These are phyloP conservation scores for Syngnathus rostellatus DNA, from an alignment of 2,797 vertebrate genomes.

Conservation along the genomic window DNA sequence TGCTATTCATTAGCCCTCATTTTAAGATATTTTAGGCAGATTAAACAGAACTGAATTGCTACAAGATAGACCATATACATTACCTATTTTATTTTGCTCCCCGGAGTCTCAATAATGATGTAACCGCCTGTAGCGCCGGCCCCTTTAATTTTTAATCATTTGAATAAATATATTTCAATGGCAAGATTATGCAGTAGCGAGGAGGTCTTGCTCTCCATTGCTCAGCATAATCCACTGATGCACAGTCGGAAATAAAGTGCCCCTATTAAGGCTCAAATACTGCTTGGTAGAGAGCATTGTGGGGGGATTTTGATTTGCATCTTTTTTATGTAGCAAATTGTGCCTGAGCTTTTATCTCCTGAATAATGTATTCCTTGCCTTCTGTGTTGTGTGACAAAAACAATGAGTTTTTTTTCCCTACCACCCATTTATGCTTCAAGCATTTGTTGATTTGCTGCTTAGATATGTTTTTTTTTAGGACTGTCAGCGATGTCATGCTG, in stretches of 20 bases:
- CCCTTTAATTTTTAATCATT: slow-evolving; percentile 41
- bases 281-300: slow-evolving; percentile 15
- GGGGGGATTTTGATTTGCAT: slow-evolving; percentile 20
- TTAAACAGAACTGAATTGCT: slow-evolving; percentile 3
- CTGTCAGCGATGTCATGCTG: slow-evolving; percentile 21
- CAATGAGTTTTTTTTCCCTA: slow-evolving; percentile 5
- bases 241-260: slow-evolving; percentile 27
- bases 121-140: slow-evolving; percentile 23
- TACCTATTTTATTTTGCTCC: slow-evolving; percentile 5
- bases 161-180: slow-evolving; percentile 51
- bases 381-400: slow-evolving; percentile 19
- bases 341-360: slow-evolving; percentile 26
- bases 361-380: slow-evolving; percentile 28
- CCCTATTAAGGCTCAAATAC: slow-evolving; percentile 14
- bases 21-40: slow-evolving; percentile 6
- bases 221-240: slow-evolving; percentile 36
- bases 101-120: slow-evolving; percentile 8
- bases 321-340: slow-evolving; percentile 25
- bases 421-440: slow-evolving; percentile 5
- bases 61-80: slow-evolving; percentile 14
- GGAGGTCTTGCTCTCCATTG: slow-evolving; percentile 30
- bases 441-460: slow-evolving; percentile 27
- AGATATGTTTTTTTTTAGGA: slow-evolving; percentile 5
- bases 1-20: slow-evolving; percentile 19
- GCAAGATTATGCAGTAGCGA: slow-evolving; percentile 32